Base-by-base conservation (phyloP, 2,797 vertebrate genomes). In the Gadopsis marmoratus region DNA sequence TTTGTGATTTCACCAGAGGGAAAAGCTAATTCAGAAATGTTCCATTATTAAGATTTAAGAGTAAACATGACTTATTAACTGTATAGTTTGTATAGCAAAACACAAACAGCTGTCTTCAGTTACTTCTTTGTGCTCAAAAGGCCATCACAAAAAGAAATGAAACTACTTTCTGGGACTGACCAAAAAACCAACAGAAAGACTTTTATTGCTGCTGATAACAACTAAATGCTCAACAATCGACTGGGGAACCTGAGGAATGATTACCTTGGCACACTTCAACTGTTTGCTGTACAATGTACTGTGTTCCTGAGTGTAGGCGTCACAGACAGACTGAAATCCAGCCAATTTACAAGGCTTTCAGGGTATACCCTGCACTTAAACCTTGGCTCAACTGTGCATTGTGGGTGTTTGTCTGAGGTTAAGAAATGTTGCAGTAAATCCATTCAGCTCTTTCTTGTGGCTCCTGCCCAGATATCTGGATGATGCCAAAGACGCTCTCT, bases 401-500 rank as follows among this genome's bases (percentile, higher is more conserved):
- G 82, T 33, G 51, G 78, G 68, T 76, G 89, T 91, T 88, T 88
- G 87, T 88, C 41, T 12, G 71, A 85, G 82, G 86, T 83, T 76
- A 76, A 71, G 81, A 87, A 82, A 89, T 61, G 88, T 80, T 80
- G 83, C 79, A 37, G 79, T 83, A 83, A 91, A 94, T 92, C 90
- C 81, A 88, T 90, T 90, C 79, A 79, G 77, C 83, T 83, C 81
- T 86, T 86, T 85, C 76, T 83, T 39, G 73, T 70, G 74, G 78
- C 83, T 85, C 78, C 72, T 61, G 82, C 69, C 64, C 81, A 74
- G 85, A 87, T 87, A 89, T 91, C 76, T 55, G 78, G 86, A 79
- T 86, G 88, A 83, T 89, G 88, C 87, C 84, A 37, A 94, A 94
- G 91, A 88, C 82, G 86, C 89, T 88, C 87, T 75, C 65, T 41